phyloP scores from a whole-genome alignment of 2,797 vertebrate genomes.

The Parotocinclus haroldoi region DNA sequence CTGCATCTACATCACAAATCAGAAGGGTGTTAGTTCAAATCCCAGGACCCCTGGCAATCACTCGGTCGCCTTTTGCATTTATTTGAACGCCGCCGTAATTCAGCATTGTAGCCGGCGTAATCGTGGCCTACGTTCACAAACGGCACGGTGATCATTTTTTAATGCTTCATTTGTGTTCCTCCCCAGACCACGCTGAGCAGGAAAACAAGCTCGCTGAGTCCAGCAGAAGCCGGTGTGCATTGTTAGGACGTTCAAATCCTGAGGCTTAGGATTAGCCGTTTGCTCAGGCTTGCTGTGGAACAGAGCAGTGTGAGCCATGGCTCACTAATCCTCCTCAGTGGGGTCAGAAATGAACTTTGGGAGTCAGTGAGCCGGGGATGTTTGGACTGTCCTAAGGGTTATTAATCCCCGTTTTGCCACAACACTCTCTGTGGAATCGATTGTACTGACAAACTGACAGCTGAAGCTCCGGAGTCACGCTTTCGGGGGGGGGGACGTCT shows the following conservation, averaged over 20 bases:
- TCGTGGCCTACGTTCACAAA: no score
- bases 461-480: constrained; percentile 19
- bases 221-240: constrained; percentile 34
- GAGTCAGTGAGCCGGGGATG: constrained; percentile 44
- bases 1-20: no score
- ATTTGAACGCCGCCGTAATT: no score
- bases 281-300: constrained; percentile 44
- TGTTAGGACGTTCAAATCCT: constrained; percentile 41
- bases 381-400: constrained; percentile 42
- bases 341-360: constrained; percentile 42
- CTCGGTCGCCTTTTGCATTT: no score
- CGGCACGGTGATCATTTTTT: not conserved
- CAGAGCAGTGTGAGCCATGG: constrained; percentile 39
- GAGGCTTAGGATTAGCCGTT: constrained; percentile 48
- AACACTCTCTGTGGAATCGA: constrained; percentile 46
- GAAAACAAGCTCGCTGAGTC: constrained; percentile 17
- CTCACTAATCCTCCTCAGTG: constrained; percentile 47
- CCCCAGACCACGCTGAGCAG: constrained; percentile 20
- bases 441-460: constrained; percentile 46
- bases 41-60: no score
- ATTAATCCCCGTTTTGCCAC: constrained; percentile 50
- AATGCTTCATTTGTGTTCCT: not conserved
- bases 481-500: no score
- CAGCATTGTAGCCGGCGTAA: no score
- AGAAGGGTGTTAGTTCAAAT: no score